These are phyloP conservation scores for Tipula helvola DNA, from an alignment of 2,888 invertebrate genomes.

Conservation along the genomic window DNA sequence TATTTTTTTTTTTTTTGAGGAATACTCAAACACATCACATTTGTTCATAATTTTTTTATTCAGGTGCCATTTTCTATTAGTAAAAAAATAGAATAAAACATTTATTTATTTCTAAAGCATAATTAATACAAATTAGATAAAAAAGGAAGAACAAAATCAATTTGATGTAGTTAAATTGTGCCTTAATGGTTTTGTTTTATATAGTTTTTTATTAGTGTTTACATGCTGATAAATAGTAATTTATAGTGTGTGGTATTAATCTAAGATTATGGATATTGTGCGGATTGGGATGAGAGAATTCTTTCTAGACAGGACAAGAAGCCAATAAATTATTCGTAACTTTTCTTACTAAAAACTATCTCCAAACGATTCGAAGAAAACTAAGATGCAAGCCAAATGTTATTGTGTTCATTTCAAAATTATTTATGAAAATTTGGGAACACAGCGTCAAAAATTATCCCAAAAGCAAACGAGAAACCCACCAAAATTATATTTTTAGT, in stretches of 20 bases:
- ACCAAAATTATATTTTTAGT: background rate
- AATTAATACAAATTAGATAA: background rate
- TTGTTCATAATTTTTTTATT: background rate
- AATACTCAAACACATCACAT: background rate
- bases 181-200: background rate
- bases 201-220: background rate
- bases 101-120: background rate
- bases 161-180: background rate
- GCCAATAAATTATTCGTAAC: background rate
- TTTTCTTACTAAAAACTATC: background rate
- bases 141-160: background rate
- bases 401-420: background rate
- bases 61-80: background rate
- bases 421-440: background rate
- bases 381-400: background rate
- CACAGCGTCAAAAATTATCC: background rate
- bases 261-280: background rate
- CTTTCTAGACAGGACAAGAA: background rate
- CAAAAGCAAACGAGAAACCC: background rate
- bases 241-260: background rate
- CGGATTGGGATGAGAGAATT: background rate
- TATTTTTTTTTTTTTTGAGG: background rate
- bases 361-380: background rate
- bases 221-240: background rate
- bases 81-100: background rate